A percentile compares a stretch with the other conserved stretches of the same genome.
These are phyloP conservation scores for Drosophila suboccidentalis DNA, from an alignment of 2,888 invertebrate species.

Conservation along the genomic window DNA sequence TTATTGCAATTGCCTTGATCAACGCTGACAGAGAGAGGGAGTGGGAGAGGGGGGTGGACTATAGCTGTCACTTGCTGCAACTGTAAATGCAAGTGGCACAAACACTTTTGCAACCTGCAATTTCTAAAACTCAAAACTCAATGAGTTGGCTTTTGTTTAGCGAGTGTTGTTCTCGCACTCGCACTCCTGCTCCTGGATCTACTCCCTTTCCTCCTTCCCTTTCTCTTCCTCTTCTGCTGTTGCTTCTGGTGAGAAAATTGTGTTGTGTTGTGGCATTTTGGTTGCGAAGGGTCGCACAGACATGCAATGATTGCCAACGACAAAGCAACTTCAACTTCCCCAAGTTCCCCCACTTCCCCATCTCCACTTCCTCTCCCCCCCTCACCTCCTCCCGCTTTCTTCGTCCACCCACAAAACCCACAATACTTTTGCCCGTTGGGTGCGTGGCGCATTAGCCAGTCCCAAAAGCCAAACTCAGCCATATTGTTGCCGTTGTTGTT, in stretches of 20 bases:
- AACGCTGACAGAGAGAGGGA: constrained; percentile 42
- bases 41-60: neutral
- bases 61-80: constrained; percentile 60
- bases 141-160: constrained; percentile 74
- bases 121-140: constrained; percentile 65
- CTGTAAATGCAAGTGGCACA: constrained; percentile 49
- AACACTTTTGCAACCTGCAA: constrained; percentile 7
- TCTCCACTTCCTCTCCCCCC: too few relatives aligned
- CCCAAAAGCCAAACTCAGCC: constrained; percentile 53
- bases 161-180: constrained; percentile 40
- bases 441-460: constrained; percentile 67
- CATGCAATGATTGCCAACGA: constrained; percentile 54
- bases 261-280: constrained; percentile 77
- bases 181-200: neutral
- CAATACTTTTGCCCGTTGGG: constrained; percentile 34
- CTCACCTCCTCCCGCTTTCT: neutral
- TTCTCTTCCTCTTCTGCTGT: neutral
- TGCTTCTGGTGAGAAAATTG: constrained; percentile 72
- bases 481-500: constrained; percentile 29
- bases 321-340: constrained; percentile 48
- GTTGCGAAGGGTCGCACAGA: constrained; percentile 71
- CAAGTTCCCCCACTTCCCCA: neutral
- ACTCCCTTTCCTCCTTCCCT: neutral
- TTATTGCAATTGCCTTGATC: constrained; percentile 68
- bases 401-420: constrained; percentile 6